Evolutionary conservation across 1,140 invertebrate genomes (phyloP).

Genomic region (Centruroides sculpturatus): DNA sequence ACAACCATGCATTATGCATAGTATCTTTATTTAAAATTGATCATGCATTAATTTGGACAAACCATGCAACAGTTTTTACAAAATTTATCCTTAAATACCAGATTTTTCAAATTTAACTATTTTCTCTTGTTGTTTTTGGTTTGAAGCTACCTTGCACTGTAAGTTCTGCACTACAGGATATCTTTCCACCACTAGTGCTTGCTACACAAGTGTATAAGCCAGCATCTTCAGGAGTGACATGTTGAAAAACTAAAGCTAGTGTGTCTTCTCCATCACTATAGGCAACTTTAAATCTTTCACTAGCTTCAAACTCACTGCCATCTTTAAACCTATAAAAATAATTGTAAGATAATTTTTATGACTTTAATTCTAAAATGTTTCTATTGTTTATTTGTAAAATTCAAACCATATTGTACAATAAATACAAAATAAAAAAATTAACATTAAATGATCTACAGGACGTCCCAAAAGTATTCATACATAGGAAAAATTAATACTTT

Average conservation of each 20-base stretch:
- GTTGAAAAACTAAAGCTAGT: slow-evolving; percentile 76
- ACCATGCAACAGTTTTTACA: no score
- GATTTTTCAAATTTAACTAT: no score
- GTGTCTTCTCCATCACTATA: slow-evolving; percentile 82
- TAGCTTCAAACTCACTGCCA: slow-evolving; percentile 72
- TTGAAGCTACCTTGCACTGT: slow-evolving; percentile 62
- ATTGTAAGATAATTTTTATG: no score
- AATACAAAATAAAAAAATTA: no score
- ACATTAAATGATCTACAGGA: no score
- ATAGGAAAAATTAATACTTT: no score
- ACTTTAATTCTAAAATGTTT: no score
- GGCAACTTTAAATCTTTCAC: slow-evolving; percentile 83
- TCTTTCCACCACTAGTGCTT: slow-evolving; percentile 80
- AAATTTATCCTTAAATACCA: no score
- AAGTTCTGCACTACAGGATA: slow-evolving; percentile 82
- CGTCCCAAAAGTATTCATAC: no score
- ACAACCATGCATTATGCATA: slow-evolving; percentile 40
- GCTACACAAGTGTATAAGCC: slow-evolving; percentile 90
- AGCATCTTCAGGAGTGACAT: slow-evolving; percentile 82
- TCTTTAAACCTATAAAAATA: slow-evolving; percentile 50
- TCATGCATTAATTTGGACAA: neutral
- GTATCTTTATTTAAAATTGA: neutral
- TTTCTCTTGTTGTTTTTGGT: no score
- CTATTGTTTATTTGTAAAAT: no score
- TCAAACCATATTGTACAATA: no score